Percentiles rank a stretch among this genome's conserved stretches.
Conservation (phyloP, 2,797 vertebrate species). For the Euthynnus affinis region DNA sequence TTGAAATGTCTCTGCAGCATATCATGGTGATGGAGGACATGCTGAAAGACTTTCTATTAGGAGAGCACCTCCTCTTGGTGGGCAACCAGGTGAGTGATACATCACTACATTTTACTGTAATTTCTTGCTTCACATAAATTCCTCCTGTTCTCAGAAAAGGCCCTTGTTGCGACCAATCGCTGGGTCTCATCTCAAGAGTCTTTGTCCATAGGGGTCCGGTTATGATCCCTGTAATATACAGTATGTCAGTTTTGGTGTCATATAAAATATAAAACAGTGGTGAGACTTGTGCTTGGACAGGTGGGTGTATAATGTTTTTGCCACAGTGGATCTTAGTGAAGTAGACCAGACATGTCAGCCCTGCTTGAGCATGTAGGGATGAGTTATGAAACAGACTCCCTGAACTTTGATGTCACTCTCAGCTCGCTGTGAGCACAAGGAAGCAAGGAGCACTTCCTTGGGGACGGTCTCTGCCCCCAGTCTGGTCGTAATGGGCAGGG, state of each 20-base stretch:
- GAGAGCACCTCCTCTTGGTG: constrained; percentile 96
- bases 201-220: not conserved
- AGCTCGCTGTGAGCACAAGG: constrained; percentile 16
- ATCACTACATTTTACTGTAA: not conserved
- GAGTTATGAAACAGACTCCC: constrained; percentile 42
- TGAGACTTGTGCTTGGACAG: not conserved
- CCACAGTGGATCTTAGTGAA: not conserved
- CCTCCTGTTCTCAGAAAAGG: not conserved
- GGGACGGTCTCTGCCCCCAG: constrained; percentile 26
- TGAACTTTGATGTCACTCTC: constrained; percentile 35
- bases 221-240: not conserved
- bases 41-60: constrained; percentile 96
- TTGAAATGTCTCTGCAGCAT: constrained; percentile 85
- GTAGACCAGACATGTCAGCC: constrained; percentile 30
- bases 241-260: not conserved
- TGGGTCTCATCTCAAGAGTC: not conserved
- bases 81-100: constrained; percentile 94
- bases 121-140: not conserved
- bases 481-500: constrained; percentile 3
- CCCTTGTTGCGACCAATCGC: too few species aligned
- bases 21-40: constrained; percentile 98
- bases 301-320: not conserved
- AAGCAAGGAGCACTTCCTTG: constrained; percentile 13
- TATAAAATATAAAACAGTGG: constrained; percentile 1
- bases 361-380: constrained; percentile 1